Evolutionary conservation across 2,888 invertebrate genomes (phyloP).

Genomic region (Melanophora roralis): DNA sequence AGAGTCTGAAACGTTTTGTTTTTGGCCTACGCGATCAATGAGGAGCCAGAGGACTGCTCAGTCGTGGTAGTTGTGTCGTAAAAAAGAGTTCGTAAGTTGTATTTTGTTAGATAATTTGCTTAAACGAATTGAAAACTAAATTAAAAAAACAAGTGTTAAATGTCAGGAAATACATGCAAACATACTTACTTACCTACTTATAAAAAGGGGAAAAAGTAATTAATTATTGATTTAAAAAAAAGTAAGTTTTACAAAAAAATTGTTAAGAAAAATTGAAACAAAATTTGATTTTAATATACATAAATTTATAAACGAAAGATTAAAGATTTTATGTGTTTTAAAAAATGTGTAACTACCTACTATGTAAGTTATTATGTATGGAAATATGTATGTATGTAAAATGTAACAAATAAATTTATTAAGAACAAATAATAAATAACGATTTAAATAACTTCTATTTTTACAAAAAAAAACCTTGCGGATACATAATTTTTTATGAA

Average conservation of each 20-base stretch:
- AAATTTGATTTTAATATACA: too few relatives aligned
- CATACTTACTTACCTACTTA: neutral
- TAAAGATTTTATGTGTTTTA: too few relatives aligned
- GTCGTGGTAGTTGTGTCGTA: constrained; percentile 71
- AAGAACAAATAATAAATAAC: neutral
- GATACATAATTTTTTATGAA: too few relatives aligned
- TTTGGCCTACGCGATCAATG: constrained; percentile 62
- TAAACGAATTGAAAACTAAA: neutral
- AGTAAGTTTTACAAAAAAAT: too few relatives aligned
- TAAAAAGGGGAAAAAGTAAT: neutral
- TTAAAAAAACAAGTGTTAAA: constrained; percentile 26
- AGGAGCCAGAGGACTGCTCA: constrained; percentile 67
- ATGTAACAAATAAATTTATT: neutral
- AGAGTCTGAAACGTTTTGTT: constrained; percentile 54
- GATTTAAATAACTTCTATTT: too few relatives aligned
- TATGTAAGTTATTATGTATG: neutral
- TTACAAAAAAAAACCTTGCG: neutral
- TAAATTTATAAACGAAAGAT: too few relatives aligned
- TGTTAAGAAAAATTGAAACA: neutral
- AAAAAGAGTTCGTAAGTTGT: constrained; percentile 65
- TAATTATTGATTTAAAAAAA: neutral
- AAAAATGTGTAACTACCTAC: neutral
- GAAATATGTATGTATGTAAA: neutral
- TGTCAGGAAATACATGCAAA: neutral
- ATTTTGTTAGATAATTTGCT: neutral